A percentile compares a stretch with the other conserved stretches of the same genome.
Conservation (phyloP, 2,113 vertebrate species). For the Psophia crepitans region DNA sequence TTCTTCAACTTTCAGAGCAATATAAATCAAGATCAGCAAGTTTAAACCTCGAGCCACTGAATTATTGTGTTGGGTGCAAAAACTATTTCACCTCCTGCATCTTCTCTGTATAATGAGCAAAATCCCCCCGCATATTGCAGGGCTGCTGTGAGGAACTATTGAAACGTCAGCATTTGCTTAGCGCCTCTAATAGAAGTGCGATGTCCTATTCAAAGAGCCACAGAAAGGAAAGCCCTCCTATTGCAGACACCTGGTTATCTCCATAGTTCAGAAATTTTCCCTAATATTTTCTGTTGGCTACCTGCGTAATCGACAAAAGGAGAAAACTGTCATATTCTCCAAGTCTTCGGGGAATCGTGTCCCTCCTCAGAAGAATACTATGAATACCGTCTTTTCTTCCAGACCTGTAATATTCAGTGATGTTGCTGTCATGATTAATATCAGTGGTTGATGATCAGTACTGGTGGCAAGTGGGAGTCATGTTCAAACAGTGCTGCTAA, state of each 20-base stretch:
- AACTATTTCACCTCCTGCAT: neutral
- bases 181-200: accelerated
- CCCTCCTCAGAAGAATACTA: neutral
- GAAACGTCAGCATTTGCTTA: neutral
- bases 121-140: neutral
- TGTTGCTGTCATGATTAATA: neutral
- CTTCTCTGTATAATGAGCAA: neutral
- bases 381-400: neutral
- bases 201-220: no score
- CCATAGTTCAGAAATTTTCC: neutral
- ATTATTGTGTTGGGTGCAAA: neutral
- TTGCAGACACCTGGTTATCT: neutral
- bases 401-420: neutral
- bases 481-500: neutral
- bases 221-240: neutral
- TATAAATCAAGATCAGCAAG: no score
- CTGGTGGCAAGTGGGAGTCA: neutral
- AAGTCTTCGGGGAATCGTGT: neutral
- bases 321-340: accelerated
- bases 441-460: neutral
- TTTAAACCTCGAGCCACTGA: neutral
- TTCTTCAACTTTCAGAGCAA: neutral
- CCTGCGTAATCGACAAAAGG: neutral
- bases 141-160: no score
- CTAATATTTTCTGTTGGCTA: neutral